Percentiles rank a stretch among this genome's conserved stretches.
Evolutionary conservation across 2,888 invertebrate genomes (phyloP).

Genomic region (Zeuzera pyrina): DNA sequence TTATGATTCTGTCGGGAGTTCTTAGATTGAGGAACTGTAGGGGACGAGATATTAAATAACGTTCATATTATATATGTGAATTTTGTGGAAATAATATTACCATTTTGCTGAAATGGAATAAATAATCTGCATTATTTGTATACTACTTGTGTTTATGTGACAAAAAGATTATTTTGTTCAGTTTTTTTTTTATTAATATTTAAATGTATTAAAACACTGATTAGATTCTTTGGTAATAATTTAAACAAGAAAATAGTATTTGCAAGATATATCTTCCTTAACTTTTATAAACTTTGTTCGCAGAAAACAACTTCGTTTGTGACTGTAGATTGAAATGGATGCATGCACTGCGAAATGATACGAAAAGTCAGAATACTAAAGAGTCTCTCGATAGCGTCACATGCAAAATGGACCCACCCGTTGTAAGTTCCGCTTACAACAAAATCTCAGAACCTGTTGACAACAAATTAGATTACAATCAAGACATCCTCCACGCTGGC

Average conservation of each 20-base stretch:
- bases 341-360: conserved; percentile 81
- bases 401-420: conserved; percentile 76
- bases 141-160: too few relatives aligned
- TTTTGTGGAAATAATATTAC: too few relatives aligned
- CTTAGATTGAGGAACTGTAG: too few relatives aligned
- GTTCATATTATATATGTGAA: too few relatives aligned
- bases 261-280: conserved; percentile 11
- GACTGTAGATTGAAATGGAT: conserved; percentile 89
- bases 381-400: conserved; percentile 80
- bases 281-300: too few relatives aligned
- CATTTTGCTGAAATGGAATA: too few relatives aligned
- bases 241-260: not conserved
- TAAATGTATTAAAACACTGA: not conserved
- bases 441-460: conserved; percentile 47
- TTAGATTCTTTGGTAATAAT: not conserved
- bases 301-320: conserved; percentile 89
- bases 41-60: too few relatives aligned
- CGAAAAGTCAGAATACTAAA: conserved; percentile 79
- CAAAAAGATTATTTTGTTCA: too few relatives aligned
- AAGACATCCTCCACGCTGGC: conserved; percentile 47
- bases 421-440: conserved; percentile 61
- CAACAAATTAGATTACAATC: conserved; percentile 45
- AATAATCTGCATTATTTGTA: too few relatives aligned
- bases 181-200: too few relatives aligned
- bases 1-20: conserved; percentile 52